Evolutionary conservation across 35 echinoderm and acorn worm genomes (phyloP).

Genomic region (Holothuria glaberrima): DNA sequence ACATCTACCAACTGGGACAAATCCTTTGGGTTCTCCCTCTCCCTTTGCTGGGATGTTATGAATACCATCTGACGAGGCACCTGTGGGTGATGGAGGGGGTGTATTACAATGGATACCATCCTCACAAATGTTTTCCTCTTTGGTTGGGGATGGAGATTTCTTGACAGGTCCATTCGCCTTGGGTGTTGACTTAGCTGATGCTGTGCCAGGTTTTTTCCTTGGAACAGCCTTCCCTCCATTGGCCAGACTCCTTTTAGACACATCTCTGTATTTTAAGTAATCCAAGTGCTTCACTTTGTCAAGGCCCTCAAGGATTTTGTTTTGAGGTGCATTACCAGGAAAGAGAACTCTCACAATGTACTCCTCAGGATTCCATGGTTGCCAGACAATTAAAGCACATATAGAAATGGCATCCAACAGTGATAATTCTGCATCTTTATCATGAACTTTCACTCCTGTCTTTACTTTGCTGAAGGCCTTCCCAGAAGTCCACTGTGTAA

Average conservation of each 20-base stretch:
- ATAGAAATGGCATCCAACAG: constrained; percentile 88
- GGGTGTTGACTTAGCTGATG: constrained; percentile 36
- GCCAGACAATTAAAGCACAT: constrained; percentile 98
- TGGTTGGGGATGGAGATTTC: constrained; percentile 61
- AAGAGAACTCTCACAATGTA: constrained; percentile 94
- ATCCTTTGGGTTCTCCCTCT: constrained; percentile 50
- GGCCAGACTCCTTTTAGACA: constrained; percentile 55
- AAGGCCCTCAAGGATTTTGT: constrained; percentile 91
- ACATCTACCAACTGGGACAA: constrained; percentile 61
- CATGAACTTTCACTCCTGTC: constrained; percentile 94
- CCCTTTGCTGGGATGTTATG: constrained; percentile 74
- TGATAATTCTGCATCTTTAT: constrained; percentile 83
- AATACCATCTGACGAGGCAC: constrained; percentile 63
- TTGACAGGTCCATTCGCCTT: constrained; percentile 82
- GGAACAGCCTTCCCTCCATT: constrained; percentile 59
- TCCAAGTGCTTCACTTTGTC: constrained; percentile 93
- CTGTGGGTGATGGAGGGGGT: constrained; percentile 78
- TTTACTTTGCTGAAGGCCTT: constrained; percentile 92
- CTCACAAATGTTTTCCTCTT: constrained; percentile 55
- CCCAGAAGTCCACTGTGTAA: constrained; percentile 76
- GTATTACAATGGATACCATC: constrained; percentile 88
- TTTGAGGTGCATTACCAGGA: constrained; percentile 97
- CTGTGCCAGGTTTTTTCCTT: constrained; percentile 61
- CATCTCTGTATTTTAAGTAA: constrained; percentile 84
- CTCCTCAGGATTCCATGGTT: constrained; percentile 86